Percentiles rank a stretch among this genome's conserved stretches.
Conservation (phyloP, 2,888 invertebrate genomes). For the Carabus problematicus region DNA sequence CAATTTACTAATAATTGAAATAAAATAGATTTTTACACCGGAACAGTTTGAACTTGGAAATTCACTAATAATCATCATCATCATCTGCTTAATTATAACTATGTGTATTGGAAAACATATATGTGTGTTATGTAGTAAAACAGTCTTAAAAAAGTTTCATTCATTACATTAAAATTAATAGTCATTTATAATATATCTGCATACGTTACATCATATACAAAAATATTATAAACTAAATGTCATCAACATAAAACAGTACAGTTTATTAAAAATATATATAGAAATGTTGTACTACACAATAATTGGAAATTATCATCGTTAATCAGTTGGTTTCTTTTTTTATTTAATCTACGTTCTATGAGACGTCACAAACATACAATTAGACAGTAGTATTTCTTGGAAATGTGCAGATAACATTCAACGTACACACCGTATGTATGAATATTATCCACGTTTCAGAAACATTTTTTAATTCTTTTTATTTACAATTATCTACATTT, state of each 20-base stretch:
- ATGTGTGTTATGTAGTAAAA: constrained; percentile 6
- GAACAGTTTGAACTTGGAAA: constrained; percentile 25
- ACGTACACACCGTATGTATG: too few relatives aligned
- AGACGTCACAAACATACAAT: constrained; percentile 41
- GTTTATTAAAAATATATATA: constrained; percentile 18
- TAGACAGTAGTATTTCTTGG: constrained; percentile 22
- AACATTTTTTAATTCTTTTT: constrained; percentile 27
- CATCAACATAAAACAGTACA: constrained; percentile 3
- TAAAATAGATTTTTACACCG: constrained; percentile 32
- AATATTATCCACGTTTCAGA: not conserved
- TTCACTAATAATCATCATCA: constrained; percentile 11
- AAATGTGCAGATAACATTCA: too few relatives aligned
- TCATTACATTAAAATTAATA: constrained; percentile 13
- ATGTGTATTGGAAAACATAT: constrained; percentile 40
- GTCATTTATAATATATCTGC: not conserved
- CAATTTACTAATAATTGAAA: constrained; percentile 37
- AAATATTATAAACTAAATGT: not conserved
- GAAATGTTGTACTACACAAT: constrained; percentile 35
- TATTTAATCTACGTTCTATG: constrained; percentile 27
- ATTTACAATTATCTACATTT: constrained; percentile 42
- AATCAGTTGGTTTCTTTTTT: too few relatives aligned
- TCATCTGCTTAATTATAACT: constrained; percentile 28
- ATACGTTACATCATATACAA: constrained; percentile 9
- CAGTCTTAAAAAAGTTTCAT: constrained; percentile 28
- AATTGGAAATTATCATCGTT: constrained; percentile 35